Conservation (phyloP, 2,113 vertebrate species). For the Syngnathus typhle region DNA sequence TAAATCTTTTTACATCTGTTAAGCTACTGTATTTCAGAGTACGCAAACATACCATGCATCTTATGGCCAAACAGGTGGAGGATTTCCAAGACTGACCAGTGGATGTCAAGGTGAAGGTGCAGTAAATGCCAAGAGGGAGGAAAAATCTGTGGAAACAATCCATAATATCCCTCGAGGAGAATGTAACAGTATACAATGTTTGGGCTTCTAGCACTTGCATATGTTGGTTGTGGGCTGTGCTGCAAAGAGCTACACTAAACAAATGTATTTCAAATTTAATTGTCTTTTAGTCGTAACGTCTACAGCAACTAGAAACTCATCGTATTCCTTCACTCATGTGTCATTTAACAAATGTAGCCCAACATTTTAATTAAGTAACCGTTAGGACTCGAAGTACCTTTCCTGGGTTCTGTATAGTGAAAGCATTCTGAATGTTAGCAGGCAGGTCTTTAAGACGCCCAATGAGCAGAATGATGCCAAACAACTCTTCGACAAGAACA, state of each 20-base stretch:
- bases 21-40: neutral
- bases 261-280: neutral
- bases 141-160: constrained; percentile 72
- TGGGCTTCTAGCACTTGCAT: neutral
- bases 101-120: constrained; percentile 88
- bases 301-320: neutral
- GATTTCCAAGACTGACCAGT: constrained; percentile 88
- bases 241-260: neutral
- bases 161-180: neutral
- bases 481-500: constrained; percentile 81
- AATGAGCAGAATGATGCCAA: constrained; percentile 76
- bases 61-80: constrained; percentile 83
- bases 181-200: neutral
- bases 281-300: neutral
- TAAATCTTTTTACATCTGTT: neutral
- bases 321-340: neutral
- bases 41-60: constrained; percentile 74
- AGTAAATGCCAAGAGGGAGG: constrained; percentile 92
- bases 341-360: neutral
- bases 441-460: constrained; percentile 81
- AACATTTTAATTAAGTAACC: neutral
- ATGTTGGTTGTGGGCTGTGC: too few species aligned
- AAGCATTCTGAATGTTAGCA: constrained; percentile 72
- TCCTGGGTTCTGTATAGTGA: constrained; percentile 82
- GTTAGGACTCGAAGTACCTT: constrained; percentile 66